Evolutionary conservation across 2,797 vertebrate species (phyloP).

Genomic region (Rhinoraja longicauda): DNA sequence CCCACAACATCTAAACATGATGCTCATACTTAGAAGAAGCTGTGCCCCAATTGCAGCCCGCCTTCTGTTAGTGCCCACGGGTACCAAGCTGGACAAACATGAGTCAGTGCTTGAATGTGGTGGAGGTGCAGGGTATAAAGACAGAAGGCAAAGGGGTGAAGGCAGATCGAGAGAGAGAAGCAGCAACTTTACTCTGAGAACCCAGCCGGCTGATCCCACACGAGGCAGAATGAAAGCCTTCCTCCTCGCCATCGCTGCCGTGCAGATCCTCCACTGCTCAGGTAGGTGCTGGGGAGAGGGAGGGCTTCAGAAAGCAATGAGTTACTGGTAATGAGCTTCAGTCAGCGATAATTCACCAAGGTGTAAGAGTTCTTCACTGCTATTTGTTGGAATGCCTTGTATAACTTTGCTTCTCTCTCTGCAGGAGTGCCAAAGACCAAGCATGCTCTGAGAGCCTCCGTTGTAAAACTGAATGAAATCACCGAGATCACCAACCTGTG

Average conservation of each 20-base stretch:
- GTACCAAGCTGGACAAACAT: neutral
- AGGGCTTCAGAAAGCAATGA: neutral
- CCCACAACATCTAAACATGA: neutral
- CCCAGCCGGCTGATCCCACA: neutral
- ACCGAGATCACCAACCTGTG: conserved; percentile 4
- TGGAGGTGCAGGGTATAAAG: conserved; percentile 12
- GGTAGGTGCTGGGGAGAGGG: neutral
- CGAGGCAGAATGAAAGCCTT: conserved; percentile 32
- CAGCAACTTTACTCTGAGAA: neutral
- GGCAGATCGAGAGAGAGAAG: conserved; percentile 16
- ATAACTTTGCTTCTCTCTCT: neutral
- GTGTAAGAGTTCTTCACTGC: neutral
- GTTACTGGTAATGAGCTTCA: no score
- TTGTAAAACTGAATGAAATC: neutral
- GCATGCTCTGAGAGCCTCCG: conserved; percentile 8
- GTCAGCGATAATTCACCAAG: no score
- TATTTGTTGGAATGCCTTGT: neutral
- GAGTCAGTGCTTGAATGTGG: conserved; percentile 35
- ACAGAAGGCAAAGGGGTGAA: neutral
- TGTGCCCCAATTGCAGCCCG: neutral
- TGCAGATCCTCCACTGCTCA: conserved; percentile 25
- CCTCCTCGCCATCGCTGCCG: conserved; percentile 2
- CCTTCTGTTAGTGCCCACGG: no score
- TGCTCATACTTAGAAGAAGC: neutral
- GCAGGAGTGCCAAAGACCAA: neutral